A percentile compares a stretch with the other conserved stretches of the same genome.
phyloP scores from a whole-genome alignment of 2,113 vertebrate genomes.

The Chitala chitala region DNA sequence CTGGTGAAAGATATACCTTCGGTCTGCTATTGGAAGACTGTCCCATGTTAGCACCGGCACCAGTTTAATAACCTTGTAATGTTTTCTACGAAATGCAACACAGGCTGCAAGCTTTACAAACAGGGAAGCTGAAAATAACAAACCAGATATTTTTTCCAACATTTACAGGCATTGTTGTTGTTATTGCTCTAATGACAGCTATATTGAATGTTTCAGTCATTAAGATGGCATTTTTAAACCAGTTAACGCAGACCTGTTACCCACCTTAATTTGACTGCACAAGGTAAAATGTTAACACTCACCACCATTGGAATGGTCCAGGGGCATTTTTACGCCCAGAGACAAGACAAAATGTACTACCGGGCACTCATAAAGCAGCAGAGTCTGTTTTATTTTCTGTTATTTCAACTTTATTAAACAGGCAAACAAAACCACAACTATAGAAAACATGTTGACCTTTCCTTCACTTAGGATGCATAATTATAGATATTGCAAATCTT shows the following conservation, averaged over 20 bases:
- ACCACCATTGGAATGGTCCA: background rate
- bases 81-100: too few species aligned
- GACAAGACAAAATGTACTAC: background rate
- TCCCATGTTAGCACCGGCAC: too few species aligned
- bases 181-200: too few species aligned
- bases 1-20: too few species aligned
- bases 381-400: background rate
- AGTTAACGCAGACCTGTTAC: background rate
- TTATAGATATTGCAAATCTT: conserved; percentile 26
- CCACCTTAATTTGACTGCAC: background rate
- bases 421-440: conserved; percentile 34
- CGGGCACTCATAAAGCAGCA: background rate
- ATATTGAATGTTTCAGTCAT: too few species aligned
- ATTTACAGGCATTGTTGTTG: too few species aligned
- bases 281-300: background rate
- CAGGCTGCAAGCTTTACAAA: too few species aligned
- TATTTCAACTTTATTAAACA: conserved; percentile 30
- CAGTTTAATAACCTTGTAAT: too few species aligned
- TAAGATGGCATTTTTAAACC: too few species aligned
- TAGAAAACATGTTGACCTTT: conserved; percentile 31
- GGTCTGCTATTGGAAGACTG: too few species aligned
- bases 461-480: conserved; percentile 32
- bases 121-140: too few species aligned
- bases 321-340: background rate
- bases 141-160: too few species aligned